Percentiles rank a stretch among this genome's conserved stretches.
Evolutionary conservation across 2,113 vertebrate genomes (phyloP).

Genomic region (Scomber scombrus): DNA sequence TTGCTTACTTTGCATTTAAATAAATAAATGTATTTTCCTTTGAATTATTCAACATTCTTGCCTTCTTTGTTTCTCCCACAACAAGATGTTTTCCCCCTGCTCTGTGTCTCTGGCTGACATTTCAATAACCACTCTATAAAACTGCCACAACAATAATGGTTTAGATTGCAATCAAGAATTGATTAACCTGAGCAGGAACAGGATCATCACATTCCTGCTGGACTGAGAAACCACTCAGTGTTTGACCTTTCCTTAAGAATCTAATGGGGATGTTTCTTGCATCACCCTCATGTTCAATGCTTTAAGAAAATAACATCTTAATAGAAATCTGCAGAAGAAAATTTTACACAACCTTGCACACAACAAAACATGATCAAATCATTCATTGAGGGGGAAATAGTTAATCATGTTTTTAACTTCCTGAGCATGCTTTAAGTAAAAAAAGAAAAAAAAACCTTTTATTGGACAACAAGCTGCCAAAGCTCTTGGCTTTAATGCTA

Average conservation of each 20-base stretch:
- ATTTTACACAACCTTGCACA: neutral
- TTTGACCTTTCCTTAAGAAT: neutral
- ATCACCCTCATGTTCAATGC: neutral
- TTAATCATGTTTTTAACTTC: neutral
- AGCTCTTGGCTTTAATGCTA: constrained; percentile 89
- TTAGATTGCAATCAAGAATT: constrained; percentile 51
- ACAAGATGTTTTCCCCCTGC: neutral
- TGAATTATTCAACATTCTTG: no score
- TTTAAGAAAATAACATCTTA: neutral
- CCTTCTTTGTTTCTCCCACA: no score
- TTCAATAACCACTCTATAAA: constrained; percentile 48
- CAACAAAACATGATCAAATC: constrained; percentile 5
- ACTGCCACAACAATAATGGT: constrained; percentile 39
- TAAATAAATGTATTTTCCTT: no score
- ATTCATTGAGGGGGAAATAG: neutral
- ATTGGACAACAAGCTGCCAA: constrained; percentile 81
- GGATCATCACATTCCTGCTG: constrained; percentile 22
- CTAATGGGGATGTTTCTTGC: neutral
- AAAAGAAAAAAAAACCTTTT: constrained; percentile 67
- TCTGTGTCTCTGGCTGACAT: constrained; percentile 41
- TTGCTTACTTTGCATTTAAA: no score
- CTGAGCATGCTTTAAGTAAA: constrained; percentile 78
- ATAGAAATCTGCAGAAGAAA: neutral
- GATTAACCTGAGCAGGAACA: constrained; percentile 31
- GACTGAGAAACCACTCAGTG: constrained; percentile 26